These are phyloP conservation scores for Nylanderia fulva DNA, from an alignment of 1,140 invertebrate genomes.

Conservation along the genomic window DNA sequence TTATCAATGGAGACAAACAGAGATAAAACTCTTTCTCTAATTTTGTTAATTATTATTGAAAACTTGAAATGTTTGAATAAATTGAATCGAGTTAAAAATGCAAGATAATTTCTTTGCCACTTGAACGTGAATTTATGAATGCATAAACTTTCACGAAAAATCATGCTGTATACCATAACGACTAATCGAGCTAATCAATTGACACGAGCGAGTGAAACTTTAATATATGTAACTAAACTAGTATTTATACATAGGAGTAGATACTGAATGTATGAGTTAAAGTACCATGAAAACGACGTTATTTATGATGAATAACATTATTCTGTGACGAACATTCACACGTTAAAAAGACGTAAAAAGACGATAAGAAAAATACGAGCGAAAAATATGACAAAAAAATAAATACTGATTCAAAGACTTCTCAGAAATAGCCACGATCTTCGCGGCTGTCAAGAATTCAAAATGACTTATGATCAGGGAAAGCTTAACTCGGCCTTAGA, in stretches of 20 bases:
- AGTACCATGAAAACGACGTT: not conserved
- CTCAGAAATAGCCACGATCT: conserved; percentile 4
- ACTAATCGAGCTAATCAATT: not conserved
- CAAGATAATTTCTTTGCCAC: not conserved
- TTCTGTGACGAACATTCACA: not conserved
- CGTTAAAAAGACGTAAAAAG: not conserved
- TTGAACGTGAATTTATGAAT: conserved; percentile 35
- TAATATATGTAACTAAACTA: not conserved
- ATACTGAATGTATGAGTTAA: not conserved
- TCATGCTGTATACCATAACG: not conserved
- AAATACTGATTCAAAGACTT: not conserved
- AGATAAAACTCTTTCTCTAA: not conserved
- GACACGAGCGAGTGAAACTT: conserved; percentile 25
- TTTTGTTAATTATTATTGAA: not conserved
- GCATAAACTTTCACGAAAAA: conserved; percentile 22
- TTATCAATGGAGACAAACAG: too few species aligned
- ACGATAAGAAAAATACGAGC: not conserved
- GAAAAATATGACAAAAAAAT: not conserved
- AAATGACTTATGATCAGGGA: conserved; percentile 71
- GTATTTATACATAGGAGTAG: not conserved
- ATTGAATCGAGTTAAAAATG: conserved; percentile 28
- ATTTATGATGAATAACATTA: not conserved
- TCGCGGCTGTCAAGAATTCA: conserved; percentile 52
- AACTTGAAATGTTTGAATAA: not conserved
- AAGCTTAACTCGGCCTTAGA: conserved; percentile 77